Conservation (phyloP, 2,113 vertebrate species). For the Ivindomyrus marchei region DNA sequence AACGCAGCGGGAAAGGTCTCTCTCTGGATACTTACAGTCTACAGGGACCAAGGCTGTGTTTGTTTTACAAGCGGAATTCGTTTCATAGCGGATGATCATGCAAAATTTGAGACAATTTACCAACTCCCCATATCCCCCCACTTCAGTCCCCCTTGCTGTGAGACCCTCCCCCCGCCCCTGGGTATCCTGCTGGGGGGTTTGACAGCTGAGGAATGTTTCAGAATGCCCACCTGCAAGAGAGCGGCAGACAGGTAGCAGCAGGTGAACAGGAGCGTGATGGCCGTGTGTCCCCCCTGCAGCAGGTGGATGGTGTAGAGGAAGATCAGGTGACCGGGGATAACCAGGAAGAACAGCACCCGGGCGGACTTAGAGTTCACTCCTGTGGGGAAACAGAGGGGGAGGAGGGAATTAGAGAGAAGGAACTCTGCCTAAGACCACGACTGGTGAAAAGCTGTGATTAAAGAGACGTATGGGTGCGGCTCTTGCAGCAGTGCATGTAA, state of each 20-base stretch:
- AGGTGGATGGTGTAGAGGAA: constrained; percentile 74
- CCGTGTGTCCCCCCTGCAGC: constrained; percentile 63
- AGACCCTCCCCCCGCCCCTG: background rate
- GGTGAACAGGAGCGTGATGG: constrained; percentile 65
- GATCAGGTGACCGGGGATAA: constrained; percentile 79
- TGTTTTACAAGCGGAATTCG: background rate
- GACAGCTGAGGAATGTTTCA: background rate
- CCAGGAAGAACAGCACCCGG: constrained; percentile 73
- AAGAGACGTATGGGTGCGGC: background rate
- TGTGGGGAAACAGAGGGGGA: constrained; percentile 39
- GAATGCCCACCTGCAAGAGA: constrained; percentile 70
- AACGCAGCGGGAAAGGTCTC: background rate
- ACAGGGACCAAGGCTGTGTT: background rate
- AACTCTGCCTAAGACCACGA: background rate
- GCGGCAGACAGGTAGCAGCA: constrained; percentile 72
- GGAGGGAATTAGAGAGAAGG: background rate
- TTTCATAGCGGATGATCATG: background rate
- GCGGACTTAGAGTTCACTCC: constrained; percentile 78
- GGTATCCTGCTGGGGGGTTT: background rate
- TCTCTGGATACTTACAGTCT: background rate
- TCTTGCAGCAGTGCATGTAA: background rate
- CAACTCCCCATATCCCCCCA: background rate
- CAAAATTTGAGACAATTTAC: background rate
- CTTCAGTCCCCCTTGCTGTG: background rate
- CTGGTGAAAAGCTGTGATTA: background rate